A percentile compares a stretch with the other conserved stretches of the same genome.
These are phyloP conservation scores for Chanos chanos DNA, from an alignment of 2,797 vertebrate species.

Conservation along the genomic window DNA sequence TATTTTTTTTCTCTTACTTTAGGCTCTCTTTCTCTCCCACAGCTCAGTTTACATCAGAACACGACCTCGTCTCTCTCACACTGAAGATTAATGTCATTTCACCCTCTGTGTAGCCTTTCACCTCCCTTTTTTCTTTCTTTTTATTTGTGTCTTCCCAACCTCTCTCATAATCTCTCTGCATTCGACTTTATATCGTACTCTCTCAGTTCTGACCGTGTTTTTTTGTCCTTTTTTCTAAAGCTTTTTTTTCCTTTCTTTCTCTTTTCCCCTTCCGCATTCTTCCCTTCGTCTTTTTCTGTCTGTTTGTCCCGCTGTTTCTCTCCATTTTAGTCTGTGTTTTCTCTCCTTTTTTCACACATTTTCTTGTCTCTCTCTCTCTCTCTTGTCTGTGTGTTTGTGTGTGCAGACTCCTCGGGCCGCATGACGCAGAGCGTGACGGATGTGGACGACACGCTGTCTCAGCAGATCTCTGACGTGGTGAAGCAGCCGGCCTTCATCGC, in stretches of 20 bases:
- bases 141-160: no score
- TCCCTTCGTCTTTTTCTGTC: background rate
- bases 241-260: no score
- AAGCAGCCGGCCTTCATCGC: conserved; percentile 97
- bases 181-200: no score
- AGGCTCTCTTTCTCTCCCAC: conserved; percentile 29
- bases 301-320: background rate
- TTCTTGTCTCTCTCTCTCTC: background rate
- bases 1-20: conserved; percentile 4
- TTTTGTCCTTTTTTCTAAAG: no score
- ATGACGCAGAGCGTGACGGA: conserved; percentile 56
- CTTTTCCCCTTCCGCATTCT: no score
- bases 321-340: background rate
- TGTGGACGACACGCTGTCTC: conserved; percentile 77
- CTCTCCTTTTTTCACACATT: background rate
- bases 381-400: background rate
- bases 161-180: no score
- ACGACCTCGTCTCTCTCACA: conserved; percentile 18
- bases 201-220: no score
- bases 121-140: background rate
- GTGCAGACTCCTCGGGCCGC: conserved; percentile 64
- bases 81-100: conserved; percentile 21
- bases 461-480: conserved; percentile 97
- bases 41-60: conserved; percentile 26
- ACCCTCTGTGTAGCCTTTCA: background rate